Evolutionary conservation across 2,797 vertebrate genomes (phyloP), one percentile per base, ranked within the genome.

Genomic region (Sebastes cheni): DNA sequence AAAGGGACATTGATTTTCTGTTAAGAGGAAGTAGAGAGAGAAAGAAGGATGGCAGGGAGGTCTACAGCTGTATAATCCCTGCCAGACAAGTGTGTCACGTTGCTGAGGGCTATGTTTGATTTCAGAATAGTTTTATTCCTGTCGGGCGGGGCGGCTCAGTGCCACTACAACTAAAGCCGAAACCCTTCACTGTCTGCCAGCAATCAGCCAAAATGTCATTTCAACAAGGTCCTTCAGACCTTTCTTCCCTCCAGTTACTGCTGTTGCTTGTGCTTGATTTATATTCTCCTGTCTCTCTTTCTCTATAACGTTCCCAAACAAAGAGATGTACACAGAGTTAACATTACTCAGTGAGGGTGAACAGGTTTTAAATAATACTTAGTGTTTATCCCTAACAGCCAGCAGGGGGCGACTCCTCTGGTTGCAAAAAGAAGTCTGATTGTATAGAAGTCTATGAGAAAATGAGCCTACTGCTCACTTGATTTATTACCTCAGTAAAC

Each of bases 1-100:
- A 39, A 42, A 71, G 16, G 50, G 46, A 32, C 29, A 78, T 61
- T 69, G 84, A 78, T 81, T 81, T 76, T 72, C 59, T 76, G 59
- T 76, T 56, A 36, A 9, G 71, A 34, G 50, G 23, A 70, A 70
- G 70, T 16, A 46, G 27, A 32, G 29, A 27, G 20, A 42, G 7
- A 66, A 60, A 46, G 29, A 56, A 16, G 66, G 59, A 16, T 8
- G 14, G 18, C 50, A 46, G 27, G 27, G 39, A 55, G 29, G 18
- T 59, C 25, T 60, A 23, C 30, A 56, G 54, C 30, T 67, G 70
- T 64, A 13, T 32, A 71, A 79, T 52, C 13, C 29, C 30, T n/a
- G 66, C 54, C 16, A 65, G 58, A 69, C 18, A 11, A 59, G 39
- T 69, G 30, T 6, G n/a, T 75, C 71, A 73, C 18, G 1, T 14